Base-by-base conservation (phyloP, 92 coral and sea anemone species). In the Porites lobata region DNA sequence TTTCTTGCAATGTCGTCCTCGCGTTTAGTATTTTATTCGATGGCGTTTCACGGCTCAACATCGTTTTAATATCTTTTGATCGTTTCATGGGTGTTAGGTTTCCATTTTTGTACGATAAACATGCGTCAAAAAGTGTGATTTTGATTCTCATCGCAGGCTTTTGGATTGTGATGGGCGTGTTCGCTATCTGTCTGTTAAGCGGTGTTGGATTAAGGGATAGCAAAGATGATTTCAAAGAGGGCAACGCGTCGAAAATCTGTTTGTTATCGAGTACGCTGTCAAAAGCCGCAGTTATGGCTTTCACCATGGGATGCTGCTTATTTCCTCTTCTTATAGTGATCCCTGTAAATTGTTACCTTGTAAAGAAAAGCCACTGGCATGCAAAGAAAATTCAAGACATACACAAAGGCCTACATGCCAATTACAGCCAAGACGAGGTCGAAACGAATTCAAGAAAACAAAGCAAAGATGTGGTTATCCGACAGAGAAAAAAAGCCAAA, bases 11-110 rank as follows among this genome's bases (percentile, higher is more conserved):
- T 21, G 20, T 85, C 0, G 87, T 78, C 0, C 66, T 92, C 54
- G 89, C 88, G 0, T 80, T 91, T 20, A 88, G 92, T 50, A 75
- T 94, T n/a, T 70, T 88, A 50, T 91, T 92, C 59, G 96, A 91
- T 53, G 94, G 94, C 18, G 77, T 92, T 6, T 94, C 96, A 29
- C 68, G 96, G 65, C 73, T 88, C 26, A 94, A 91, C 68, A 86
- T 89, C 10, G 47, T 88, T 13, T 69, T 94, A 8, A 82, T 94
- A 12, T 87, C 90, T n/a, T 3, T 94, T 7, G 96, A 94, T 50
- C 89, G 94, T 15, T 82, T 88, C 18, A 47, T 81, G 8, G 96
- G 94, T 2, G 87, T 94, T 47, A 91, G 65, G 63, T 94, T 91
- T 89, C 96, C 96, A 3, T 91, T 91, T 50, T 50, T 20, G 58